Conservation (phyloP, 1,140 invertebrate species). For the Elymnias hypermnestra region DNA sequence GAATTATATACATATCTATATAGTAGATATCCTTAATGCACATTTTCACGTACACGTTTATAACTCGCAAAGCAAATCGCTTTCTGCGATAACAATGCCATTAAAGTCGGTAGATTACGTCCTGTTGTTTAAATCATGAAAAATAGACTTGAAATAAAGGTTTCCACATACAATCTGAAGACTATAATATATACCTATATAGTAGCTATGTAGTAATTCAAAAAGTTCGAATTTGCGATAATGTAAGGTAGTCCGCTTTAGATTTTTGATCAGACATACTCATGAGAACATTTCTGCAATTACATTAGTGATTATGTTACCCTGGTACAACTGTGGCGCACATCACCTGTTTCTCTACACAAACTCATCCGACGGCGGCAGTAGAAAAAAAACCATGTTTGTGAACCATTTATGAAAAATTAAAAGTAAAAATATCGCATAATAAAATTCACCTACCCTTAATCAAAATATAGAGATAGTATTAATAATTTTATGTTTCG, state of each 20-base stretch:
- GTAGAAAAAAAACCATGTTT: too few relatives aligned
- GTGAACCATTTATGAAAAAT: too few relatives aligned
- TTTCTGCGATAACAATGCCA: conserved; percentile 22
- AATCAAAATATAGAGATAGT: too few relatives aligned
- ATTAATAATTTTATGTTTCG: not conserved
- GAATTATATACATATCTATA: not conserved
- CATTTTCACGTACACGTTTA: conserved; percentile 11
- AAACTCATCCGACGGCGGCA: too few relatives aligned
- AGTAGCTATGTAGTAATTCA: too few relatives aligned
- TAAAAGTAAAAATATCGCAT: too few relatives aligned
- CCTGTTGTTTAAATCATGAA: conserved; percentile 21
- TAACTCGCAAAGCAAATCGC: conserved; percentile 24
- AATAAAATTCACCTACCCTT: too few relatives aligned
- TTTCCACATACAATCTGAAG: conserved; percentile 6
- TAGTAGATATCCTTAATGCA: not conserved
- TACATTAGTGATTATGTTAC: conserved; percentile 28
- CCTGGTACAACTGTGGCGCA: conserved; percentile 40
- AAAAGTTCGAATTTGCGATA: too few relatives aligned
- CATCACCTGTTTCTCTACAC: conserved; percentile 43
- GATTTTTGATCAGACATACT: too few relatives aligned
- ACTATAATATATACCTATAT: too few relatives aligned
- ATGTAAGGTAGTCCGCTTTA: too few relatives aligned
- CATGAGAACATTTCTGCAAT: conserved; percentile 13
- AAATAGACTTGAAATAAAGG: conserved; percentile 14
- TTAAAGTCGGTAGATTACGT: conserved; percentile 23